Evolutionary conservation across 2,888 invertebrate genomes (phyloP), one percentile per base, ranked within the genome.

Genomic region (Petrophora chlorosata): DNA sequence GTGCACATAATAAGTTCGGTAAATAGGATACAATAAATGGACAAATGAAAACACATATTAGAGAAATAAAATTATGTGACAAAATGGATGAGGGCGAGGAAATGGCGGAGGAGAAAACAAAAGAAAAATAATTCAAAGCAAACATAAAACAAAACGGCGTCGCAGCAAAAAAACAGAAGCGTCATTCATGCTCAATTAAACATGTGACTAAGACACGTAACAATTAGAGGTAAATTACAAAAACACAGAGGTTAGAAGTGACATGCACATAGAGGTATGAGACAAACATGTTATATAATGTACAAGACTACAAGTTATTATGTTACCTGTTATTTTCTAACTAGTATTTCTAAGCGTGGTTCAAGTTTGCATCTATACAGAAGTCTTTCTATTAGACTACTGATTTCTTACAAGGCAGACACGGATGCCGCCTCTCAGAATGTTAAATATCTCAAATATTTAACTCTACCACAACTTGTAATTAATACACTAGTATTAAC

Each of bases 81-180:
- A 8, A 29, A 23, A 14, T 16, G 17, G 52, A 42, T 17, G 46
- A 38, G 51, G 54, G 56, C 29, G 41, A 55, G 67, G 63, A 57
- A 63, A 10, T n/a, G 49, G 34, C 28, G 43, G 43, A 64, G 67
- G 58, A 71, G 60, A 70, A 71, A 73, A 76, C 78, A 75, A 75
- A 78, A 80, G 73, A 73, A 70, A 79, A 72, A 79, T 74, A 79
- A 78, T 79, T 86, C 82, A 86, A 89, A 90, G 88, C 88, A 82
- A 25, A 87, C 85, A 84, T 79, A 82, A 84, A 78, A 79, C 72
- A 76, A 73, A 70, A 76, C 67, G 74, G 84, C 80, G 68, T 68
- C 70, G 85, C 86, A 85, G 85, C 85, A 76, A 85, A 77, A 70
- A 69, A 73, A 85, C 79, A 79, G 59, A 88, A 87, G 88, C 88